A percentile compares a stretch with the other conserved stretches of the same genome.
Evolutionary conservation across 2,797 vertebrate genomes (phyloP).

Genomic region (Acipenser transmontanus): DNA sequence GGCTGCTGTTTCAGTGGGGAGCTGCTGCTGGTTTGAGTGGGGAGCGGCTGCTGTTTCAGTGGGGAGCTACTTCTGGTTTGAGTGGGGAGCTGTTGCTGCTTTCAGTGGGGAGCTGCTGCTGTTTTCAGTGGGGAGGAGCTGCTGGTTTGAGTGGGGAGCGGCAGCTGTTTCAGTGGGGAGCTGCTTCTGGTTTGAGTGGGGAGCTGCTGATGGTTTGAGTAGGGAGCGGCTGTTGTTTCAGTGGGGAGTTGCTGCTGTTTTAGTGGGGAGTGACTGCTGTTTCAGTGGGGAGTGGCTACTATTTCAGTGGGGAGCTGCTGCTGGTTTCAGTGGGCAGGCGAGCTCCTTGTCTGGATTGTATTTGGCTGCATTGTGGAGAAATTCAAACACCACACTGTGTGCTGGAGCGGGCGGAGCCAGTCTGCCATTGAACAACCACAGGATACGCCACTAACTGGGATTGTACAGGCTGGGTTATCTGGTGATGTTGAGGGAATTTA

Average conservation of each 20-base stretch:
- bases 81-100: background rate
- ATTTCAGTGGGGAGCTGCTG: background rate
- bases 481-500: too few species aligned
- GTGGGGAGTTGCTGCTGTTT: too few species aligned
- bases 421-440: background rate
- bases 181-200: too few species aligned
- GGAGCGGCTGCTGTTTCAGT: background rate
- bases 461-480: too few species aligned
- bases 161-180: too few species aligned
- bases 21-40: too few species aligned
- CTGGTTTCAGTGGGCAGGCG: background rate
- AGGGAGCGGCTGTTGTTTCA: too few species aligned
- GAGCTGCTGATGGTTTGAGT: too few species aligned
- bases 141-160: too few species aligned
- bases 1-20: background rate
- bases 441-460: too few species aligned
- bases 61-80: too few species aligned
- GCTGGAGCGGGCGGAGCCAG: background rate
- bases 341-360: constrained; percentile 22
- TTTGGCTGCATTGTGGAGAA: constrained; percentile 27
- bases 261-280: background rate
- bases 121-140: too few species aligned
- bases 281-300: background rate
- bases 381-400: background rate
- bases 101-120: background rate